Evolutionary conservation across 92 coral and sea anemone genomes (phyloP), one percentile per base, ranked within the genome.

Genomic region (Palythoa grandis): DNA sequence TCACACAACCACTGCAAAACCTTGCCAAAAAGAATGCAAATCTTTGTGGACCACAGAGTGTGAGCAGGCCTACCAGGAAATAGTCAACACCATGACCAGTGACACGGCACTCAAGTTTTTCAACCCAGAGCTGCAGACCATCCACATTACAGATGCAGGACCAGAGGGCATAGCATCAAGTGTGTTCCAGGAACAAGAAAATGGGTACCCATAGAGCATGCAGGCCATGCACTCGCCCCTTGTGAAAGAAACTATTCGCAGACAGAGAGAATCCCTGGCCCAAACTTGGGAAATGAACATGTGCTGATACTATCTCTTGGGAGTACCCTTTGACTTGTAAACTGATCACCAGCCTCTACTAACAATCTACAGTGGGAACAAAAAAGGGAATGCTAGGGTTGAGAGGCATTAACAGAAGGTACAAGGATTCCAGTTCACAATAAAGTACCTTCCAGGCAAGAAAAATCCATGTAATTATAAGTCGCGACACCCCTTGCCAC

Each of bases 401-500:
- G 86, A 82, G 72, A 71, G 74, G 35, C 58, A 66, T 4, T 77
- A 60, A 23, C 63, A 29, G 25, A 82, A 63, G 11, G 76, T 68
- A 17, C 39, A 82, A 57, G 61, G 72, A 5, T 82, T 63, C 52
- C 77, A 67, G 29, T 80, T 60, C 85, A 52, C 72, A 2, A 57
- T 80, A 54, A 85, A 39, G 12, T 86, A 86, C 74, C n/a, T 86
- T 67, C 75, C 66, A 37, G 66, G 76, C 66, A 75, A 76, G 48
- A 63, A 19, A 16, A 86, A 76, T 12, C 76, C 74, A 8, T 84
- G 87, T 16, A 72, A 72, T 65, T 84, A 52, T 52, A 74, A 74
- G 72, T 63, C 74, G 7, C 52, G 83, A 6, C 88, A 76, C 20
- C 76, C 56, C 15, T 56, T 14, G 71, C 83, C 84, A 23, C 50